Evolutionary conservation across 2,113 vertebrate genomes (phyloP), one percentile per base, ranked within the genome.

Genomic region (Nothoprocta perdicaria): DNA sequence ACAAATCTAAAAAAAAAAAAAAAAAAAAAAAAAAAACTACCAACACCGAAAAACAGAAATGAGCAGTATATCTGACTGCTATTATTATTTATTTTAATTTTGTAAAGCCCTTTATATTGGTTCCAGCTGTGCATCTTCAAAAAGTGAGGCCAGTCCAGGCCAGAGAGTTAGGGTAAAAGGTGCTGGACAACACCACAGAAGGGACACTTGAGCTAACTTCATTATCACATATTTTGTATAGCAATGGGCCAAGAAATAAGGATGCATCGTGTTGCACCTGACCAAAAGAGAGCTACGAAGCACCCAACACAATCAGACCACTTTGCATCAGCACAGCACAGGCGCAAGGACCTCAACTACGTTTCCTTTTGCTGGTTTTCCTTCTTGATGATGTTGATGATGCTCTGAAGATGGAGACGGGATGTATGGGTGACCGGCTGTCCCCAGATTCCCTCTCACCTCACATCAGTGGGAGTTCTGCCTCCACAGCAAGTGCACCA

Each of bases 261-360:
- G 1, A 4, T 6, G 45, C 67, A 55, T 40, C 29, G 12, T 3
- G 2, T 31, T 9, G 18, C 57, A 82, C 35, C 60, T 45, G 60
- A 60, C 17, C 33, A 2, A 45, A 45, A 43, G 45, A 45, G 15
- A 62, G 23, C 24, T 10, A 15, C 14, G 69, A 89, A 60, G 21
- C 2, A 0, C 5, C 19, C 17, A 35, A 0, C 24, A 18, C 43
- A 38, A 31, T 55, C 85, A 38, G 52, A 18, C 35, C 41, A 2
- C 16, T 19, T 7, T 27, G 22, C 5, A n/a, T 33, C 74, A 81
- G 57, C 0, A 0, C 69, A 62, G 31, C 58, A 40, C n/a, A 52
- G n/a, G 35, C 19, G 53, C 31, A 65, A 33, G 75, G 57, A 60
- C 17, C 7, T 1, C n/a, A 19, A 27, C 24, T 41, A 27, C 19